phyloP scores from a whole-genome alignment of 2,113 vertebrate genomes.

The Aphelocoma coerulescens region DNA sequence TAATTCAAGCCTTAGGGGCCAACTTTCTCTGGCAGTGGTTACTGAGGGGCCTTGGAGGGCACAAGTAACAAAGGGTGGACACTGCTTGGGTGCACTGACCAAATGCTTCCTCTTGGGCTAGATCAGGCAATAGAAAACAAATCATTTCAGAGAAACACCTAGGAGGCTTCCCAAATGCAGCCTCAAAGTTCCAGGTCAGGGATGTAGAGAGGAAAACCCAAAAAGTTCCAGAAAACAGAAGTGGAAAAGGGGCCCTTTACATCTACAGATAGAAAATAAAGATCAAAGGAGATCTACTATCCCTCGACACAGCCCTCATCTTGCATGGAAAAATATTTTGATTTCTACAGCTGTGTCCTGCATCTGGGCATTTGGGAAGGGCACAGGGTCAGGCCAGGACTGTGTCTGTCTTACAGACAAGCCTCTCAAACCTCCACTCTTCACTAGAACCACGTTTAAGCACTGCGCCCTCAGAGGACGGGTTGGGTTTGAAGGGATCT shows the following conservation, averaged over 20 bases:
- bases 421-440: neutral
- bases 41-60: conserved; percentile 4
- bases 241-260: neutral
- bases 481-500: neutral
- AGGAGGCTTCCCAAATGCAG: neutral
- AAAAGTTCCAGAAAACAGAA: neutral
- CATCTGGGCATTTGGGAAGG: neutral
- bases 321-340: neutral
- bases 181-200: neutral
- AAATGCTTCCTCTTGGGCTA: neutral
- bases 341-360: neutral
- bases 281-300: neutral
- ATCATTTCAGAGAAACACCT: neutral
- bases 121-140: neutral
- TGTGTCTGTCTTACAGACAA: neutral
- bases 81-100: neutral
- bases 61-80: conserved; percentile 44
- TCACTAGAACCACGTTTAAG: neutral
- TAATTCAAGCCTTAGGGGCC: conserved; percentile 79
- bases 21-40: conserved; percentile 60
- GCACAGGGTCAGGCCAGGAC: neutral
- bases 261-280: neutral
- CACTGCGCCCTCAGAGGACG: neutral
- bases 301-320: rapidly evolving
- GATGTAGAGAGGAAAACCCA: neutral